Evolutionary conservation across 2,797 vertebrate species (phyloP).

Genomic region (Esox masquinongy): DNA sequence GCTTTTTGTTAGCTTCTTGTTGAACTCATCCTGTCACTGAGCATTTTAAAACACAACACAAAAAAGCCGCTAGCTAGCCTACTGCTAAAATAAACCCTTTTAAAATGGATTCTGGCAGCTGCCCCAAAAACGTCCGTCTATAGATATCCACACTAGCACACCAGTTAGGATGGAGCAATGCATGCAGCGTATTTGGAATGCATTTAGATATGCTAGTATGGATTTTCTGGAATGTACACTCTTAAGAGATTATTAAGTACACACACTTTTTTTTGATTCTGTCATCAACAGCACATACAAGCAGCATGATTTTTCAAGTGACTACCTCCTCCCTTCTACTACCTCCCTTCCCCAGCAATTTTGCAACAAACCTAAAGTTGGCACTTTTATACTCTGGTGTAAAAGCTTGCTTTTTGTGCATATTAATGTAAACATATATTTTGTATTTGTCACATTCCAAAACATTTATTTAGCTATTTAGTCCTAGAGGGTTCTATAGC

Average conservation of each 20-base stretch:
- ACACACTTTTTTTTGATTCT: constrained; percentile 9
- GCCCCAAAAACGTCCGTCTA: not conserved
- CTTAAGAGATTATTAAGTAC: constrained; percentile 40
- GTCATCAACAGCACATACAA: constrained; percentile 17
- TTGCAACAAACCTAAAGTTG: constrained; percentile 37
- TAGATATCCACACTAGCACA: constrained; percentile 9
- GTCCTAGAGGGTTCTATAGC: constrained; percentile 2
- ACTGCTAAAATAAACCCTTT: constrained; percentile 15
- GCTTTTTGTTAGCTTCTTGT: not conserved
- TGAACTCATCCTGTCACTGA: not conserved
- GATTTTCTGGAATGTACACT: not conserved
- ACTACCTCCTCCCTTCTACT: constrained; percentile 13
- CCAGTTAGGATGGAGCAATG: not conserved
- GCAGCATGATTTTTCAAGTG: constrained; percentile 25
- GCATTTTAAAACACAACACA: constrained; percentile 31
- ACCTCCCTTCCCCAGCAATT: constrained; percentile 20
- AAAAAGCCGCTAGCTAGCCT: constrained; percentile 28
- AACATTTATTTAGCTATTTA: constrained; percentile 17
- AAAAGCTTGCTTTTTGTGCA: constrained; percentile 30
- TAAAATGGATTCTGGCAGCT: not conserved
- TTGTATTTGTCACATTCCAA: constrained; percentile 14
- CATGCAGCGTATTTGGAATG: not conserved
- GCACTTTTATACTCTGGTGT: constrained; percentile 34
- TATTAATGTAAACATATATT: constrained; percentile 56
- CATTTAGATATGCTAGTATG: not conserved